Base-by-base conservation (phyloP, 1,140 invertebrate species). In the Temnothorax nylanderi region DNA sequence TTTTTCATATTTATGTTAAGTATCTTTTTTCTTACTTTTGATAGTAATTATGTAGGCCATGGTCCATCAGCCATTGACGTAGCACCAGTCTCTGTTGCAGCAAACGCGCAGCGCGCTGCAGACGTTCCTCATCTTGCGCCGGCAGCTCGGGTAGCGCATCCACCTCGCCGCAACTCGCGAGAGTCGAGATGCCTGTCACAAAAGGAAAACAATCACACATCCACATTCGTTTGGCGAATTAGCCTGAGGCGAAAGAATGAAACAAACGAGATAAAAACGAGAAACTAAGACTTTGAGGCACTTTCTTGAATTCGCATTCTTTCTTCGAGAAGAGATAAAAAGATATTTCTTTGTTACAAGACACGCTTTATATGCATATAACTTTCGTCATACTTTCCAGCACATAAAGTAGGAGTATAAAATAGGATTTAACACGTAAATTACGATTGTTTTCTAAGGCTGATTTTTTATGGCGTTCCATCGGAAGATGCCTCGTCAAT, bases 31-130 rank as follows among this genome's bases (percentile, higher is more conserved):
- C 91, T 92, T 92, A 97, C 97, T 96, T 97, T 91, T 97, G 96
- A 93, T 98, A 98, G 91, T 97, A 96, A 90, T 97, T 96, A 89
- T 97, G 97, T 75, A 98, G 96, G 32, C 96, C 96, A 93, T 97
- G 96, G 87, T 97, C 97, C 47, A 96, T 95, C 69, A 98, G 95
- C 98, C 98, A 98, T 95, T 98, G 97, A 44, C 97, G 96, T 87
- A 98, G 95, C 69, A 98, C 97, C 49, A 98, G 96, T 78, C 97
- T 96, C 94, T 98, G 98, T 94, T 98, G 97, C 89, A 98, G 94
- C 60, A 97, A 95, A 74, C 97, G 95, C 10, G 97, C 97, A 0
- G 97, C 97, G 44, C 97, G 96, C 89, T 97, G 97, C 69, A 98
- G 94, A 51, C 97, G 96, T 93, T 97, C 97, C 93, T 98, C 97